These are phyloP conservation scores for Mormyrus lacerda DNA, from an alignment of 2,113 vertebrate species.

Conservation along the genomic window DNA sequence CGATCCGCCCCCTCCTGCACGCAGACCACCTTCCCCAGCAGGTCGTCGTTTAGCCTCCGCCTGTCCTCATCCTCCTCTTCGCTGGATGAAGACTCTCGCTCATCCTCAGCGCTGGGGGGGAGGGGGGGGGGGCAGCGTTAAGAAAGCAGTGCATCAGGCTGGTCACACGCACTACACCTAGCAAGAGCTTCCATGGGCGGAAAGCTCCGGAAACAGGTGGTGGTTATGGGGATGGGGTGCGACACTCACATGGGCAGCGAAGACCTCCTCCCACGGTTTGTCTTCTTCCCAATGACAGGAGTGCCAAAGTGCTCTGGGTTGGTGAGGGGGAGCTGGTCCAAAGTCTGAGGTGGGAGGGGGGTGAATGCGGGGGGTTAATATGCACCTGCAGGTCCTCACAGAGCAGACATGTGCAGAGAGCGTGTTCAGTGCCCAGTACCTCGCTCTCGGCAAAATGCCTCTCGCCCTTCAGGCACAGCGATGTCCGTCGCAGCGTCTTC, in stretches of 20 bases:
- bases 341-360: constrained; percentile 61
- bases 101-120: constrained; percentile 78
- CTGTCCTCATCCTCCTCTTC: constrained; percentile 90
- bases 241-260: constrained; percentile 82
- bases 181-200: neutral
- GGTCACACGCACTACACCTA: neutral
- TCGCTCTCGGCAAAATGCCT: constrained; percentile 97
- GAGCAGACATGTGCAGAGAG: neutral
- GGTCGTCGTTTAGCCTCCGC: constrained; percentile 74
- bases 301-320: constrained; percentile 98
- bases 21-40: constrained; percentile 83
- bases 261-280: constrained; percentile 83
- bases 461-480: constrained; percentile 93
- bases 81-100: constrained; percentile 86
- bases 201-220: neutral
- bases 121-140: neutral
- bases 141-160: neutral
- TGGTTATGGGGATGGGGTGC: neutral
- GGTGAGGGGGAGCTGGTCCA: constrained; percentile 92
- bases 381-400: neutral
- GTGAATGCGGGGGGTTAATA: neutral
- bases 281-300: constrained; percentile 95
- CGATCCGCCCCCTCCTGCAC: constrained; percentile 56
- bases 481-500: constrained; percentile 89
- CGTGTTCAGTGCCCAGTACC: constrained; percentile 53